Base-by-base conservation (phyloP, 2,797 vertebrate species). In the Argya squamiceps region DNA sequence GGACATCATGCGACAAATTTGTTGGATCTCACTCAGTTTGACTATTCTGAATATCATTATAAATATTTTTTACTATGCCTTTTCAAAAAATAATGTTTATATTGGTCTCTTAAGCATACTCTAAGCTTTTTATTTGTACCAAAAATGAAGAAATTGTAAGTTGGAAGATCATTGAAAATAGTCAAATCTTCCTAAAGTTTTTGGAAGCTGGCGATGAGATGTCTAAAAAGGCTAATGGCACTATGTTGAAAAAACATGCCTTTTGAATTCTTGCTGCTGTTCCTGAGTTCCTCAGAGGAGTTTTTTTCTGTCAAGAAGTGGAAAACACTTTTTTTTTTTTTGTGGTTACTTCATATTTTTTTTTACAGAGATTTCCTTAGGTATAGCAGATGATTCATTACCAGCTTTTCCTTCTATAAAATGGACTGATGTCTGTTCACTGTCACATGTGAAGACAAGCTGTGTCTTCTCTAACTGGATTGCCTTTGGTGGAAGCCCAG, bases 401-500 rank as follows among this genome's bases (percentile, higher is more conserved):
- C 26, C 39, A 82, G 70, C 10, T 60, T 94, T 52, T 81, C 78
- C 34, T 29, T 7, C 15, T 82, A 11, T 86, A 87, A 92, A 92
- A 92, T 74, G 90, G 87, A 96, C 53, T 62, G 27, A 34, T 91
- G 82, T 20, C 43, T 93, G 46, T 67, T 96, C 91, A 44, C 90
- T 44, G 2, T 73, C 87, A 47, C 78, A 24, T 46, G 12, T 71
- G 82, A 91, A 59, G 47, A 30, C 23, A 76, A 27, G 19, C 44
- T 58, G 3, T 50, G 39, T 13, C 79, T 96, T 71, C 75, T 84
- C 76, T 70, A 65, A 26, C 52, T 81, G 88, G 56, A 60, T 78
- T 91, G 82, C 37, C 90, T 96, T 96, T 96, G 59, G 64, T 95
- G 85, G 69, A 84, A 92, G 88, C 80, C 86, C 92, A 94, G 75